phyloP scores from a whole-genome alignment of 1,140 invertebrate genomes.

The Drosophila parabipectinata region DNA sequence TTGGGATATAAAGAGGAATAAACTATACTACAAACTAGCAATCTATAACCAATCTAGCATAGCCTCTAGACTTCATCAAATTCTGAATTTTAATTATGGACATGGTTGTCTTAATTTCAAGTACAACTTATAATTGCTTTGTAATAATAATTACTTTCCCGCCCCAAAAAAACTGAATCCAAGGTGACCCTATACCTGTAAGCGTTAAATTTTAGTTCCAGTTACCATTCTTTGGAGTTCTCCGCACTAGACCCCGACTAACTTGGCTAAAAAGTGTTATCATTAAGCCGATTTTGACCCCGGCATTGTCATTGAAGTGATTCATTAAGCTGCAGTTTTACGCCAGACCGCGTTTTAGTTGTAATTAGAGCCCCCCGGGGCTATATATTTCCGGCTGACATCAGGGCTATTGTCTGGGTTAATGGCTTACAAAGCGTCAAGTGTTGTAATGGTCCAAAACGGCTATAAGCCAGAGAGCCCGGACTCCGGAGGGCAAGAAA shows the following conservation, averaged over 20 bases:
- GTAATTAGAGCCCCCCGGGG: constrained; percentile 56
- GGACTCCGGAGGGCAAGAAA: constrained; percentile 3
- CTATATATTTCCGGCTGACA: constrained; percentile 46
- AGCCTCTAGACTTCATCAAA: neutral
- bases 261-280: constrained; percentile 23
- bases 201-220: neutral
- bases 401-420: constrained; percentile 49
- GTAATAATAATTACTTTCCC: constrained; percentile 15
- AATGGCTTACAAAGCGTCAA: constrained; percentile 59
- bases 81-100: neutral
- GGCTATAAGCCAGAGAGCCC: neutral
- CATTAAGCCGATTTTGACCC: constrained; percentile 39
- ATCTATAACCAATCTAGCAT: too few relatives aligned
- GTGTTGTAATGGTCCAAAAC: constrained; percentile 39
- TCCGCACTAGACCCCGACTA: constrained; percentile 27
- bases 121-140: constrained; percentile 1
- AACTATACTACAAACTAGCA: too few relatives aligned
- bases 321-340: constrained; percentile 65
- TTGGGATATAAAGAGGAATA: neutral
- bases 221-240: constrained; percentile 3
- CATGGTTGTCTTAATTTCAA: neutral
- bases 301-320: constrained; percentile 62
- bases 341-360: constrained; percentile 45
- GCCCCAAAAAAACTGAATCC: constrained; percentile 1
- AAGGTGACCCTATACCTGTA: constrained; percentile 12